phyloP scores from a whole-genome alignment of 2,888 invertebrate species.

The Lutraria lutraria region DNA sequence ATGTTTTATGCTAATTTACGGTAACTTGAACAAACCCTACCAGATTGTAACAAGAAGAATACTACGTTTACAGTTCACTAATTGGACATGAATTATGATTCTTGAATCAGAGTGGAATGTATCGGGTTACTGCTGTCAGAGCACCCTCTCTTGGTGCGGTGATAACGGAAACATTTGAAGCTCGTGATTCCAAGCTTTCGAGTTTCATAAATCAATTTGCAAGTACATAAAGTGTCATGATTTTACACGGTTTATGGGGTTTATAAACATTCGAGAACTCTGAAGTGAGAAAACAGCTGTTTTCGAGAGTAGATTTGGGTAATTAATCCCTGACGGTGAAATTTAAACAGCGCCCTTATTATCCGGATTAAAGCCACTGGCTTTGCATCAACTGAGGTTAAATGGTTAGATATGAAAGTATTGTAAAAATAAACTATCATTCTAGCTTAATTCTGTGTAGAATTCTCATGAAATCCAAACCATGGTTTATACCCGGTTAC shows the following conservation, averaged over 20 bases:
- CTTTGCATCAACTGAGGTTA: conserved; percentile 3
- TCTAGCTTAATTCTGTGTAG: neutral
- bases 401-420: neutral
- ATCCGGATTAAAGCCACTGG: conserved; percentile 18
- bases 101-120: conserved; percentile 41
- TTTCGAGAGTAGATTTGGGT: conserved; percentile 30
- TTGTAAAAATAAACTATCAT: neutral
- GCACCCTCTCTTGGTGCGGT: conserved; percentile 28
- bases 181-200: conserved; percentile 26
- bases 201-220: conserved; percentile 70
- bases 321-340: conserved; percentile 34
- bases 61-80: conserved; percentile 23
- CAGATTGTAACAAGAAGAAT: conserved; percentile 9
- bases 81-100: conserved; percentile 48
- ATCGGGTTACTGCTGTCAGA: conserved; percentile 32
- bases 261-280: conserved; percentile 62
- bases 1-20: neutral
- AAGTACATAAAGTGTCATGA: conserved; percentile 69
- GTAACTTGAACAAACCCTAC: neutral
- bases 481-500: too few species aligned
- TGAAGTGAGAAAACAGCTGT: conserved; percentile 71
- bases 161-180: conserved; percentile 48
- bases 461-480: neutral
- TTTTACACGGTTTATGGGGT: conserved; percentile 66
- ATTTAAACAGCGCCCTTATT: conserved; percentile 8